Base-by-base conservation (phyloP, 2,888 invertebrate species). In the Acrocyrtus sp. region DNA sequence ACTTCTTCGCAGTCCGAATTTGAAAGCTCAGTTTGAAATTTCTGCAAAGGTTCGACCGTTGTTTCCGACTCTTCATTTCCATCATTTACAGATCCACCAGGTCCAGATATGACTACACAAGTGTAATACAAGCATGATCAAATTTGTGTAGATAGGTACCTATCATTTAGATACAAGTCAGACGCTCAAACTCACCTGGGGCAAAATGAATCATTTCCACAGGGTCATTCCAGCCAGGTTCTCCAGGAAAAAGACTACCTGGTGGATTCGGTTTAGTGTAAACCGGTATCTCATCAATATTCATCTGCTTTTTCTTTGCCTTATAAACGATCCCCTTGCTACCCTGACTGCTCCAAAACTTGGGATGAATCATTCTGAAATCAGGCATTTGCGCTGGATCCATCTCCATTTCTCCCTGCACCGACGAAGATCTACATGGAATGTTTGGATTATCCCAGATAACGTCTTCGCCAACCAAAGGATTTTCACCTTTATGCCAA, bases 341-440 rank as follows among this genome's bases (percentile, higher is more conserved):
- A 15, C 67, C 67, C 17, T 60, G 67, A 27, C 58, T 60, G 24
- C 51, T 67, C 60, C 51, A 60, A 50, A 67, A 41, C 8, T 43
- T 58, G 0, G 67, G 67, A 41, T 67, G 21, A 41, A 67, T 51
- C 15, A 67, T 67, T 19, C 67, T 5, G 29, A 67, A 67, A 53
- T 67, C 67, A n/a, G 58, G 67, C 10, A 67, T n/a, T n/a, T 67
- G 51, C 0, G 51, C 5, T 1, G 58, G 58, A 4, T 51, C 53
- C 3, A 27, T 27, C 4, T 67, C 67, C 27, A 34, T 45, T 15
- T 58, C 60, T 26, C 12, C 15, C 6, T 27, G 24, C 15, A 17
- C 41, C n/a, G n/a, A 2, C 3, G 48, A 2, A 5, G 3, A 19
- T n/a, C 29, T 60, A 3, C 29, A 45, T 43, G 41, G 21, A 15